Evolutionary conservation across 1,140 invertebrate genomes (phyloP), one percentile per base, ranked within the genome.

Genomic region (Pogonognathellus flavescens): DNA sequence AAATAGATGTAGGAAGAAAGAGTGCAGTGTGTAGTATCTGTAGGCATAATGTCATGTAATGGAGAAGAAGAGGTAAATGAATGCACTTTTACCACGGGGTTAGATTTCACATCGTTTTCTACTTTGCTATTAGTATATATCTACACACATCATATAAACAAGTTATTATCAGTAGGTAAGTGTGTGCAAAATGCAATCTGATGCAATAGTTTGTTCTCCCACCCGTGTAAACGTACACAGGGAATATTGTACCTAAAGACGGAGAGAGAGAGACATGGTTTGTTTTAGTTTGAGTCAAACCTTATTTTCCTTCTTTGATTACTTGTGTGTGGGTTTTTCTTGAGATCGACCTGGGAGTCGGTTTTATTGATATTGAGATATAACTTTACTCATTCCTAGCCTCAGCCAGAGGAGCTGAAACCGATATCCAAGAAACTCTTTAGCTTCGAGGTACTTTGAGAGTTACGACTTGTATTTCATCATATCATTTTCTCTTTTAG

Each of bases 281-380:
- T 41, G 31, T 41, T 41, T 41, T 41, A 41, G 31, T 41, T 41
- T 41, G 10, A 55, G 53, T 11, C 11, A 55, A 55, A 10, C 9
- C 11, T n/a, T 20, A 5, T 25, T 66, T 66, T 66, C 22, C 60
- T 18, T 11, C 25, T 66, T 66, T 60, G 59, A 60, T 60, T 66
- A 13, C 62, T 25, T 25, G 22, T 66, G 25, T 41, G 31, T 41
- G 20, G 25, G 18, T 66, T 66, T 66, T 25, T 60, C 18, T 4
- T 66, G 14, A 66, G 22, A 66, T 66, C 31, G 41, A 76, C 70
- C 31, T n/a, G 70, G 70, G 70, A 76, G 49, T 76, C n/a, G 70
- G 49, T 76, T 76, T 76, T 76, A 49, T 76, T 49, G 70, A 76
- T 76, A 50, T 41, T 18, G 16, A 20, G 25, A 25, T 9, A 66